Percentiles rank a stretch among this genome's conserved stretches.
Evolutionary conservation across 2,797 vertebrate species (phyloP).

Genomic region (Diplodus puntazzo): DNA sequence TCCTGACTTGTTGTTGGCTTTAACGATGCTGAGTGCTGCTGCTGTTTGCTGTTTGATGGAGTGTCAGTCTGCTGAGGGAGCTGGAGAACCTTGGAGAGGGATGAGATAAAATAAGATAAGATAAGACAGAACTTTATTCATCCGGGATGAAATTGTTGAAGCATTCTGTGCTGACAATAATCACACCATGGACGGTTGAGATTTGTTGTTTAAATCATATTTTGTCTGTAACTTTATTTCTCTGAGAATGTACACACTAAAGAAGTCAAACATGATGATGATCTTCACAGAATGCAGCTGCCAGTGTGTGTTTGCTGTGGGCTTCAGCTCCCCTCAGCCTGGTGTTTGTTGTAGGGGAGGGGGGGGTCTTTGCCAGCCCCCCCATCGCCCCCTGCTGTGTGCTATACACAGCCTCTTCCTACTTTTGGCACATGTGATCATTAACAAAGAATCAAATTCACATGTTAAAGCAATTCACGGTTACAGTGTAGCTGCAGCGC

Average conservation of each 20-base stretch:
- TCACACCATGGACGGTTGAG: neutral
- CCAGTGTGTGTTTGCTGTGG: conserved; percentile 11
- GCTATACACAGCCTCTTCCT: conserved; percentile 59
- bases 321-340: neutral
- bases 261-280: neutral
- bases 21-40: neutral
- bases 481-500: neutral
- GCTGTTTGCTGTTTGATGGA: neutral
- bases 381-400: conserved; percentile 69
- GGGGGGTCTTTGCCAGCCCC: conserved; percentile 68
- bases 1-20: neutral
- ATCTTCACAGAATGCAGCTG: conserved; percentile 34
- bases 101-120: neutral
- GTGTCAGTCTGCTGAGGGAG: neutral
- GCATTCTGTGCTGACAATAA: neutral
- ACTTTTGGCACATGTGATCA: conserved; percentile 34
- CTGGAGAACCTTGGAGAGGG: neutral
- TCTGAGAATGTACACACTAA: neutral
- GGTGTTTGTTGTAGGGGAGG: conserved; percentile 78
- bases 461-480: neutral
- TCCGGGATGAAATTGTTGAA: too few relatives aligned
- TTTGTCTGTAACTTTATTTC: neutral
- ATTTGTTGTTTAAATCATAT: neutral
- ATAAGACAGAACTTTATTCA: too few relatives aligned
- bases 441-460: conserved; percentile 36